Percentiles rank a stretch among this genome's conserved stretches.
These are phyloP conservation scores for Pluvianellus socialis DNA, from an alignment of 2,113 vertebrate genomes.

Conservation along the genomic window DNA sequence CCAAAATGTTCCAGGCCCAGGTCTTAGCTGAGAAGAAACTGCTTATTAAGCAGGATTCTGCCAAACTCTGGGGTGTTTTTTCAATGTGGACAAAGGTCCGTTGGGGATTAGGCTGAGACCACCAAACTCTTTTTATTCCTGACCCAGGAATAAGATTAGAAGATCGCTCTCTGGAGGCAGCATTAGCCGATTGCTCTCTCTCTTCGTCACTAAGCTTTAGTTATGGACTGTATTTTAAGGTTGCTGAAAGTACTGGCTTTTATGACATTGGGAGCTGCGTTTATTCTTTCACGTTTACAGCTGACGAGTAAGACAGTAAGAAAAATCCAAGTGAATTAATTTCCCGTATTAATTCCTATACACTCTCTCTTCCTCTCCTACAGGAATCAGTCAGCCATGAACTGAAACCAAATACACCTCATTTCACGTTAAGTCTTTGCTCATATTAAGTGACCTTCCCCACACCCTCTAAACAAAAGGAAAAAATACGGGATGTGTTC, in stretches of 20 bases:
- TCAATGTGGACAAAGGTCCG: neutral
- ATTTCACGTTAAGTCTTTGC: neutral
- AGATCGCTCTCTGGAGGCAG: rapidly evolving
- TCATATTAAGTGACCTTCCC: neutral
- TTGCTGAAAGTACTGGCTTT: neutral
- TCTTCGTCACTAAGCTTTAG: neutral
- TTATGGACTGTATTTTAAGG: neutral
- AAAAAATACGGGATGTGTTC: neutral
- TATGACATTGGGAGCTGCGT: neutral
- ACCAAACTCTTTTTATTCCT: neutral
- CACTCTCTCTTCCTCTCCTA: neutral
- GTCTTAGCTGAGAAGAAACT: neutral
- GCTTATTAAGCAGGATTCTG: neutral
- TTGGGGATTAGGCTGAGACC: neutral
- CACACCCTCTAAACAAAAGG: neutral
- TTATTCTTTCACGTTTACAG: neutral
- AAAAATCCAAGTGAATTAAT: neutral
- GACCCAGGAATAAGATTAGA: neutral
- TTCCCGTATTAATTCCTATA: neutral
- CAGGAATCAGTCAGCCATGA: neutral
- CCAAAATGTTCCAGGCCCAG: neutral
- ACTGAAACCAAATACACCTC: neutral
- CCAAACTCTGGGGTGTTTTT: neutral
- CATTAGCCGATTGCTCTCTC: neutral
- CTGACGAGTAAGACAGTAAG: neutral